Evolutionary conservation across 2,888 invertebrate species (phyloP).

Genomic region (Drosophila villosipedis): DNA sequence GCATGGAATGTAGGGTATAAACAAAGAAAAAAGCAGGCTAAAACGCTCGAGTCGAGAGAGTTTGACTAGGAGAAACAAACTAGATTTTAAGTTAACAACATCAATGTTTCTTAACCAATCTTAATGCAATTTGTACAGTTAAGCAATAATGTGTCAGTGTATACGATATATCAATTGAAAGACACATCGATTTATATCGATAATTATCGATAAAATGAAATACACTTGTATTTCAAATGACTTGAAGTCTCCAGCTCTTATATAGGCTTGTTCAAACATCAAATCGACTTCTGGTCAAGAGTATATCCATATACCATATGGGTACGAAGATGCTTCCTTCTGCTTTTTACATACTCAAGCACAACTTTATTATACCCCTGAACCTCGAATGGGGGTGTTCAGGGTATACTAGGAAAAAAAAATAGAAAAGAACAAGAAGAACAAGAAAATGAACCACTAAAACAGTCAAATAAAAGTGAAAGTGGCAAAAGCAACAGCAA

Average conservation of each 20-base stretch:
- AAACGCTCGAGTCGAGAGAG: not conserved
- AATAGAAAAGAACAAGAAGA: no score
- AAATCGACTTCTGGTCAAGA: not conserved
- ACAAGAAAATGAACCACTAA: constrained; percentile 10
- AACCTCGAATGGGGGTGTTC: not conserved
- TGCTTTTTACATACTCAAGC: not conserved
- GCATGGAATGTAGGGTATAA: constrained; percentile 33
- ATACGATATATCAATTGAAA: not conserved
- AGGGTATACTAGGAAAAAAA: constrained; percentile 31
- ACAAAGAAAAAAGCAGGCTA: not conserved
- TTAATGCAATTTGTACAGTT: not conserved
- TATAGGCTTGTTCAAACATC: not conserved
- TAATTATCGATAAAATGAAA: not conserved
- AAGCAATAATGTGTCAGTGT: not conserved
- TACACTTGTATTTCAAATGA: not conserved
- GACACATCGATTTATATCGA: not conserved
- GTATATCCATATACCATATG: not conserved
- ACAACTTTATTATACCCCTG: not conserved
- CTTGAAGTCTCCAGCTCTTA: not conserved
- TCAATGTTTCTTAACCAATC: not conserved
- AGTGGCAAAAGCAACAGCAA: not conserved
- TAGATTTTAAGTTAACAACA: not conserved
- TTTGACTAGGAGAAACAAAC: not conserved
- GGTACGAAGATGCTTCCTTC: not conserved
- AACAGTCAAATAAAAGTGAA: constrained; percentile 36